Conservation (phyloP, 1,140 invertebrate genomes). For the Mya arenaria region DNA sequence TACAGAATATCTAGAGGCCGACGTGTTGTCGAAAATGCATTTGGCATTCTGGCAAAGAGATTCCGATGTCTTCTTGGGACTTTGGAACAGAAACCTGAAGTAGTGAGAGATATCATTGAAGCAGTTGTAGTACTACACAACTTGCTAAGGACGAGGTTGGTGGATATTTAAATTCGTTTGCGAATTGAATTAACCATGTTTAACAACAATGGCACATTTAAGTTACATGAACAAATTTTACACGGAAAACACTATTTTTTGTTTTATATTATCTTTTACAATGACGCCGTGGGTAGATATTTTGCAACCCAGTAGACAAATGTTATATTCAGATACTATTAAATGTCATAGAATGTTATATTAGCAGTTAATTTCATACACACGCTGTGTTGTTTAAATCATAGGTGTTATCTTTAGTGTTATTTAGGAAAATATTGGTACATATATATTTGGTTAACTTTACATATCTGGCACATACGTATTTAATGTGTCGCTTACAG, state of each 20-base stretch:
- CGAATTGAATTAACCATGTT: slow-evolving; percentile 26
- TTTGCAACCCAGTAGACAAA: not conserved
- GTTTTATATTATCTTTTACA: slow-evolving; percentile 15
- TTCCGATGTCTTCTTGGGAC: slow-evolving; percentile 18
- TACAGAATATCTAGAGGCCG: not conserved
- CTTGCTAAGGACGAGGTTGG: not conserved
- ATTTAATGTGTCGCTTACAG: slow-evolving; percentile 24
- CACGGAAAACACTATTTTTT: slow-evolving; percentile 21
- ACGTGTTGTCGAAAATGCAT: slow-evolving; percentile 8
- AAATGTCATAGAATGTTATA: not conserved
- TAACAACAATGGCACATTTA: slow-evolving; percentile 25
- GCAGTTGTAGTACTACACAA: slow-evolving; percentile 19
- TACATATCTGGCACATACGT: slow-evolving; percentile 20
- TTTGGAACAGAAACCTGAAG: slow-evolving; percentile 20
- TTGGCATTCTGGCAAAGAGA: slow-evolving; percentile 21
- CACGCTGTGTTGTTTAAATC: not conserved
- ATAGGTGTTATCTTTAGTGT: not conserved
- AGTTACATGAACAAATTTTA: slow-evolving; percentile 26
- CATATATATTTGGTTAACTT: not conserved
- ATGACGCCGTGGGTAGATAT: not conserved
- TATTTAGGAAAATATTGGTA: not conserved
- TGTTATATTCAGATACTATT: not conserved
- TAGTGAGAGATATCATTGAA: slow-evolving; percentile 1
- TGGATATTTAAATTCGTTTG: slow-evolving; percentile 38
- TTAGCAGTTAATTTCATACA: not conserved